A percentile compares a stretch with the other conserved stretches of the same genome.
Evolutionary conservation across 35 echinoderm and acorn worm species (phyloP).

Genomic region (Acanthaster planci): DNA sequence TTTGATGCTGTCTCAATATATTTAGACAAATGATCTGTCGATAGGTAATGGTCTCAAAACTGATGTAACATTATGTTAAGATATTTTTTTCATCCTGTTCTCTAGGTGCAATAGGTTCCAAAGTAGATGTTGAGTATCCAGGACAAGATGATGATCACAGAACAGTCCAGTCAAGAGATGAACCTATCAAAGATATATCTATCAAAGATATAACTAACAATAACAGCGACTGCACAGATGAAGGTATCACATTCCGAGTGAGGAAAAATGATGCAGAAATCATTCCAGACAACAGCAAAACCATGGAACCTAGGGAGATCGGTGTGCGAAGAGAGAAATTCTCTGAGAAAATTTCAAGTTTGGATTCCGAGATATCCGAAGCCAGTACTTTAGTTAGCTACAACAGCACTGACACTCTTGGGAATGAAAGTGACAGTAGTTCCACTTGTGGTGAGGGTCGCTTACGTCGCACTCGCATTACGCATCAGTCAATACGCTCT

Average conservation of each 20-base stretch:
- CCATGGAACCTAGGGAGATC: conserved; percentile 29
- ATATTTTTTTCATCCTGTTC: neutral
- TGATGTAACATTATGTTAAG: too few relatives aligned
- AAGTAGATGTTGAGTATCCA: conserved; percentile 79
- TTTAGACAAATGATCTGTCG: too few relatives aligned
- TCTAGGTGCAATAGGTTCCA: conserved; percentile 72
- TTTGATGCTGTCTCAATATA: too few relatives aligned
- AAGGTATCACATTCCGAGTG: conserved; percentile 42
- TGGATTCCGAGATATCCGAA: conserved; percentile 93
- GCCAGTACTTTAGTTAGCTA: conserved; percentile 92
- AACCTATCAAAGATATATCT: neutral
- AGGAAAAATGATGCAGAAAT: conserved; percentile 2
- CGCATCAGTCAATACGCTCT: conserved; percentile 87
- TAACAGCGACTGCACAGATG: conserved; percentile 41
- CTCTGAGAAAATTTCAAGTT: conserved; percentile 69
- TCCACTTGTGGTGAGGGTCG: conserved; percentile 79
- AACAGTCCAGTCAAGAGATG: conserved; percentile 20
- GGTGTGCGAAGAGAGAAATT: conserved; percentile 48
- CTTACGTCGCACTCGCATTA: conserved; percentile 67
- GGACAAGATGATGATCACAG: conserved; percentile 35
- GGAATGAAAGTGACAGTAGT: conserved; percentile 89
- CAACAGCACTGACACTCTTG: conserved; percentile 86
- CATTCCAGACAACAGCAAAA: neutral
- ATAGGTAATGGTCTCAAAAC: too few relatives aligned
- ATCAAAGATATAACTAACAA: conserved; percentile 78